These are phyloP conservation scores for Ips nitidus DNA, from an alignment of 1,140 invertebrate genomes.

Conservation along the genomic window DNA sequence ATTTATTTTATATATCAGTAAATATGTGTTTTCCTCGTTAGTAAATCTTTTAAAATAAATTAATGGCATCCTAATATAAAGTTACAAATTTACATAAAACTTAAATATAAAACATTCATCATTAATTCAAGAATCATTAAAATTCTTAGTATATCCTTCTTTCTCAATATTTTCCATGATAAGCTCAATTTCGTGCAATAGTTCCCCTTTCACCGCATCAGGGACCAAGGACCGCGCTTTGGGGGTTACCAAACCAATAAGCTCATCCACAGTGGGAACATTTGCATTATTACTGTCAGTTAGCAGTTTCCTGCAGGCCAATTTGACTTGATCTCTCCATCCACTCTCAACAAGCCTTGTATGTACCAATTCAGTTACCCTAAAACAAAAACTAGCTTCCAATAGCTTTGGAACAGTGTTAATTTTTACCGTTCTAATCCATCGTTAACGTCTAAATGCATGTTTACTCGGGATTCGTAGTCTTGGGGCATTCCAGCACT, in stretches of 20 bases:
- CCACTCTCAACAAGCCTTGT: conserved; percentile 83
- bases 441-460: conserved; percentile 45
- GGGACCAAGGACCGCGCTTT: conserved; percentile 80
- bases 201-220: conserved; percentile 85
- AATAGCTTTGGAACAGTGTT: background rate
- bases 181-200: conserved; percentile 80
- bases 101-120: too few relatives aligned
- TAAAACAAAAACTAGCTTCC: conserved; percentile 45
- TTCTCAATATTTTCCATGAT: conserved; percentile 52
- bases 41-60: too few relatives aligned
- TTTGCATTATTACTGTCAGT: conserved; percentile 56
- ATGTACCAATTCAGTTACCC: conserved; percentile 80
- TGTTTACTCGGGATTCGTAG: conserved; percentile 39
- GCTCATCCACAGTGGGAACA: conserved; percentile 77
- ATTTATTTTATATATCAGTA: too few relatives aligned
- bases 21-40: too few relatives aligned
- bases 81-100: too few relatives aligned
- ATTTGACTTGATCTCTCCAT: conserved; percentile 85
- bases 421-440: conserved; percentile 41
- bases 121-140: conserved; percentile 31
- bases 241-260: conserved; percentile 79
- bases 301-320: conserved; percentile 79
- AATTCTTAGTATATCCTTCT: conserved; percentile 42
- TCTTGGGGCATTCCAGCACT: conserved; percentile 40
- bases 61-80: too few relatives aligned